phyloP scores from a whole-genome alignment of 2,797 vertebrate species.

The Eremophila alpestris region DNA sequence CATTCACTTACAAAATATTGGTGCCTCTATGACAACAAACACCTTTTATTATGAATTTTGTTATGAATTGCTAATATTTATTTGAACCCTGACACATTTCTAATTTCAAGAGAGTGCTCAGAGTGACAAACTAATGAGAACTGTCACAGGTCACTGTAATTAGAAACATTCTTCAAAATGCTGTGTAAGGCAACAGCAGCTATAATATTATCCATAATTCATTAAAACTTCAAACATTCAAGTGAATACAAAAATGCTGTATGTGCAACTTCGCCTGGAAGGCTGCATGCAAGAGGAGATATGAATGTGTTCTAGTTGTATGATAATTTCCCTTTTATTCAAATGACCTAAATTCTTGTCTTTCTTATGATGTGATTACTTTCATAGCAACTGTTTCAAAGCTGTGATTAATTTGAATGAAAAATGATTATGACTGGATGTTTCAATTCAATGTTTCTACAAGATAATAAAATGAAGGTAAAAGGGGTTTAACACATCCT shows the following conservation, averaged over 20 bases:
- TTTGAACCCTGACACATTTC: not conserved
- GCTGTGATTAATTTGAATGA: constrained; percentile 29
- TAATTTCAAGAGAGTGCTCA: not conserved
- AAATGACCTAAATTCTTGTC: constrained; percentile 31
- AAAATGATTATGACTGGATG: constrained; percentile 22
- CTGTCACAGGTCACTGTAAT: constrained; percentile 24
- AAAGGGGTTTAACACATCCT: not conserved
- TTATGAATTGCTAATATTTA: constrained; percentile 4
- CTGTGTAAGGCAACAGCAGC: constrained; percentile 1
- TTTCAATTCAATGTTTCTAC: constrained; percentile 29
- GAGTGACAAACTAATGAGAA: constrained; percentile 27
- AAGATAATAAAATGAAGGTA: constrained; percentile 33
- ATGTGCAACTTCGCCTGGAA: constrained; percentile 41
- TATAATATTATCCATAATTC: constrained; percentile 47
- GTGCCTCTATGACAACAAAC: not conserved
- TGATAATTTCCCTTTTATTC: constrained; percentile 32
- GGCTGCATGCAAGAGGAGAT: not conserved
- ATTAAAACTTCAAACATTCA: constrained; percentile 43
- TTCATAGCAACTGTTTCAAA: constrained; percentile 27
- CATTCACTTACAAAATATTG: not conserved
- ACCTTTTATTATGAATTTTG: not conserved
- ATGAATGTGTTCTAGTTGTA: not conserved
- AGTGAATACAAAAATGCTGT: constrained; percentile 11
- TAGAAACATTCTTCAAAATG: constrained; percentile 21
- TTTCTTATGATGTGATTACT: constrained; percentile 13